These are phyloP conservation scores for Premnoplex brunnescens DNA, from an alignment of 2,797 vertebrate genomes.

Conservation along the genomic window DNA sequence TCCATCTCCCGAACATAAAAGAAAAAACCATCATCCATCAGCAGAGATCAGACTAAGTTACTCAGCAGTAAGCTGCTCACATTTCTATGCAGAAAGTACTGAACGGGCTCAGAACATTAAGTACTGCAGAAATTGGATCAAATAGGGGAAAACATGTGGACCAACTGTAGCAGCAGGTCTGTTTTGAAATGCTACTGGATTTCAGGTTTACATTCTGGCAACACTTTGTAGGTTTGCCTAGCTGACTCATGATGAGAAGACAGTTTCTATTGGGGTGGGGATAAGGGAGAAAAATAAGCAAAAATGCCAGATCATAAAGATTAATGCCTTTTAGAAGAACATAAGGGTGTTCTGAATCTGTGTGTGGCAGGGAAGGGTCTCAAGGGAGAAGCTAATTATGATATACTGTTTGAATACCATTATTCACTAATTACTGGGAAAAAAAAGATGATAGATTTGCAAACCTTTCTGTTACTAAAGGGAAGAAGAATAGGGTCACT, in stretches of 20 bases:
- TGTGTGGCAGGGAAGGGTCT: slow-evolving; percentile 1
- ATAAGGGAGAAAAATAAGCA: neutral
- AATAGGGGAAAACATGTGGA: neutral
- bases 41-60: neutral
- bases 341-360: slow-evolving; percentile 38
- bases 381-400: neutral
- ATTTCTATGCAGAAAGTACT: neutral
- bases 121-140: neutral
- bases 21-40: neutral
- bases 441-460: neutral
- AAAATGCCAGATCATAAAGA: slow-evolving; percentile 10
- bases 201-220: slow-evolving; percentile 28
- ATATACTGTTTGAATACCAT: neutral
- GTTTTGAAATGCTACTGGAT: slow-evolving; percentile 42
- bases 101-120: neutral
- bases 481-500: neutral
- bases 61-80: neutral
- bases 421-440: slow-evolving; percentile 1
- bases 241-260: neutral
- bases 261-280: neutral
- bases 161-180: neutral
- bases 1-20: neutral
- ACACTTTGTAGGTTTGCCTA: neutral
- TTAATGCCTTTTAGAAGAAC: slow-evolving; percentile 35
- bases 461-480: slow-evolving; percentile 2